These are phyloP conservation scores for Ciconia stormi DNA, from an alignment of 2,113 vertebrate species.

Conservation along the genomic window DNA sequence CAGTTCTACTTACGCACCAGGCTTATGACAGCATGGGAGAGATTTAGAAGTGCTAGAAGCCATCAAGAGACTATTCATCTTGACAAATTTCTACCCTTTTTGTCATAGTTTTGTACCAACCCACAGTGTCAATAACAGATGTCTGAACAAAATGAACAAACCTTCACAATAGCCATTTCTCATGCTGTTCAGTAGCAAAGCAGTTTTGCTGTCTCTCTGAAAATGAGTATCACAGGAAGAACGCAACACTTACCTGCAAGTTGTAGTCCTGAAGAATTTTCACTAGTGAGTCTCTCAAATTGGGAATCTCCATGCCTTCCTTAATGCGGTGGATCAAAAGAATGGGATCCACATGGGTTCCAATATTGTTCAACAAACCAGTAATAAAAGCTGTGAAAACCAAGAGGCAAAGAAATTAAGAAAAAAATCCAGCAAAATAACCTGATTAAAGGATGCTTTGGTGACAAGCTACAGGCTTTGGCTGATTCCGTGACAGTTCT, in stretches of 20 bases:
- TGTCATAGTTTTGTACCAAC: not conserved
- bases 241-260: constrained; percentile 82
- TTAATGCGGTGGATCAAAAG: constrained; percentile 96
- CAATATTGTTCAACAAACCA: constrained; percentile 96
- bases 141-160: not conserved
- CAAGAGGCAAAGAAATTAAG: not conserved
- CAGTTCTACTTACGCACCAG: not conserved
- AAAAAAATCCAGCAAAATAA: not conserved
- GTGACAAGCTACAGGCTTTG: not conserved
- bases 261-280: constrained; percentile 99
- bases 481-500: not conserved
- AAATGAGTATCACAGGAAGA: not conserved
- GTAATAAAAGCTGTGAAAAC: constrained; percentile 91
- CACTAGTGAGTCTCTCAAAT: constrained; percentile 94
- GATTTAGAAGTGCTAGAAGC: not conserved
- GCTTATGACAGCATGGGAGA: not conserved
- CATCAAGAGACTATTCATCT: not conserved
- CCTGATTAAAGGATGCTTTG: not conserved
- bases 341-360: constrained; percentile 96
- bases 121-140: not conserved
- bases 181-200: not conserved
- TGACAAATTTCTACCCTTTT: not conserved
- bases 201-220: not conserved
- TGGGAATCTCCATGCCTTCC: constrained; percentile 99
- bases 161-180: not conserved